These are phyloP conservation scores for Notoglanidium macrostoma DNA, from an alignment of 2,797 vertebrate species.

Conservation along the genomic window DNA sequence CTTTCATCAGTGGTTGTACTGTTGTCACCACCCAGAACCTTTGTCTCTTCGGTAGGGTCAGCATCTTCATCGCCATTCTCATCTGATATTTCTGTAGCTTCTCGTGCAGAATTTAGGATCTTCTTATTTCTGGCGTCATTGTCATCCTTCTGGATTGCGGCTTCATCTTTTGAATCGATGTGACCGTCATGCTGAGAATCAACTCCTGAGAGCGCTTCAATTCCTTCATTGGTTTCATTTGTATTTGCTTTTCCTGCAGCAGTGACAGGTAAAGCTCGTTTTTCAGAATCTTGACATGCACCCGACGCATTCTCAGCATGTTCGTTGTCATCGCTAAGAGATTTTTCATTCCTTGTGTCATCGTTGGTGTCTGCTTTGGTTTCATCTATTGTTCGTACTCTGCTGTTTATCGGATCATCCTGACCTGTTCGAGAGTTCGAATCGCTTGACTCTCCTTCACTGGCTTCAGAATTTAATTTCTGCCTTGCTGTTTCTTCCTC, in stretches of 20 bases:
- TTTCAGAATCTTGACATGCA: neutral
- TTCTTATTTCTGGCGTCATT: neutral
- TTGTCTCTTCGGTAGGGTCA: neutral
- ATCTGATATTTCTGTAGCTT: neutral
- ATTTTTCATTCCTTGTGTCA: neutral
- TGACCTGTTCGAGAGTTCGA: neutral
- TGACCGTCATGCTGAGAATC: neutral
- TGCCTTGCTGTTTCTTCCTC: neutral
- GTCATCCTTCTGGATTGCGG: neutral
- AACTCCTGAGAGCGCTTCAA: neutral
- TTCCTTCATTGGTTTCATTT: neutral
- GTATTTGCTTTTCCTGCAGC: neutral
- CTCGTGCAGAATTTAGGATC: neutral
- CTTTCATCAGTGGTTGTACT: neutral
- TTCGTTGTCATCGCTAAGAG: no score
- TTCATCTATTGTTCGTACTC: neutral
- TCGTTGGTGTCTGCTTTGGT: neutral
- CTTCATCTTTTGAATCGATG: neutral
- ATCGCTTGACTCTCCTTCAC: neutral
- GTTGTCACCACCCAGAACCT: neutral
- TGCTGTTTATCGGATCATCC: neutral
- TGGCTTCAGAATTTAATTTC: neutral
- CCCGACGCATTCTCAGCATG: neutral
- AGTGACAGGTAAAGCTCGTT: neutral
- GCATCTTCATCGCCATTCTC: neutral